Conservation (phyloP, 2,888 invertebrate genomes). For the Neelides folsomi region DNA sequence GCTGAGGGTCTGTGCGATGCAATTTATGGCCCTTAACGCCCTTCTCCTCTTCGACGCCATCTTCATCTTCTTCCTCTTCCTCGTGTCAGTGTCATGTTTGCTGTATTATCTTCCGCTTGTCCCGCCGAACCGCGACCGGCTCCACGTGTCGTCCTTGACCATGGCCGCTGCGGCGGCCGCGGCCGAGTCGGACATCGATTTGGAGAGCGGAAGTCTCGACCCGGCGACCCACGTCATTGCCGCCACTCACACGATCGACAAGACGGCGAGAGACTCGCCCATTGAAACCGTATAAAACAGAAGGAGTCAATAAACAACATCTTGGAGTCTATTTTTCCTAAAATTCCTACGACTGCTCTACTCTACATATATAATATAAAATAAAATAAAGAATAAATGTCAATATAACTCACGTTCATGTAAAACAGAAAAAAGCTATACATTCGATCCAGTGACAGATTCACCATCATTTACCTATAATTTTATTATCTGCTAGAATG, state of each 20-base stretch:
- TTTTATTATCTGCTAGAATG: too few species aligned
- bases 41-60: constrained; percentile 78
- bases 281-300: constrained; percentile 29
- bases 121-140: constrained; percentile 27
- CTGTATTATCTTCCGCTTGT: constrained; percentile 59
- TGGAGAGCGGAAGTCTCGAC: constrained; percentile 23
- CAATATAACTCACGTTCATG: too few species aligned
- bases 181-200: constrained; percentile 8
- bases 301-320: too few species aligned
- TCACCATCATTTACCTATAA: too few species aligned
- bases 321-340: too few species aligned
- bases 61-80: constrained; percentile 72
- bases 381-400: too few species aligned
- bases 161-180: constrained; percentile 13
- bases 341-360: too few species aligned
- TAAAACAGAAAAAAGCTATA: too few species aligned
- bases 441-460: too few species aligned
- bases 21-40: constrained; percentile 72
- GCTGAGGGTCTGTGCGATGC: constrained; percentile 43
- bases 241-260: constrained; percentile 20
- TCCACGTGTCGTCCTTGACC: constrained; percentile 24
- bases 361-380: too few species aligned
- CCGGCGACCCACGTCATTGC: constrained; percentile 31
- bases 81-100: constrained; percentile 67
- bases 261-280: constrained; percentile 16